Conservation (phyloP, 1,140 invertebrate species). For the Chironomus tepperi region DNA sequence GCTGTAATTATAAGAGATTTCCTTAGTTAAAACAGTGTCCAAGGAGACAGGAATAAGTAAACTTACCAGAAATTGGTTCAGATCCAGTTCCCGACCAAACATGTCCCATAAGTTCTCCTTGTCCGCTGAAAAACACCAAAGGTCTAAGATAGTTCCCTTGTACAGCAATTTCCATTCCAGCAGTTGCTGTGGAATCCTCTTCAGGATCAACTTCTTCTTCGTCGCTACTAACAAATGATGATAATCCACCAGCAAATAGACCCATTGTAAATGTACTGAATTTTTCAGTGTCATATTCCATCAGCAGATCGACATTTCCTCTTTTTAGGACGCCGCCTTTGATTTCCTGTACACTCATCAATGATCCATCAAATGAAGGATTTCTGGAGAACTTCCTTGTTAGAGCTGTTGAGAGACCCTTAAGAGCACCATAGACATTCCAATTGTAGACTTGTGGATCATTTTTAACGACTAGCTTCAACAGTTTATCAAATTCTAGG, state of each 20-base stretch:
- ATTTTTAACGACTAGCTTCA: constrained; percentile 39
- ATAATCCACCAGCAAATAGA: constrained; percentile 70
- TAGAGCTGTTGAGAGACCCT: constrained; percentile 60
- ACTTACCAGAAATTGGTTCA: constrained; percentile 54
- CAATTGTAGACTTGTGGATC: constrained; percentile 47
- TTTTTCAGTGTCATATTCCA: constrained; percentile 45
- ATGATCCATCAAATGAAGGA: constrained; percentile 54
- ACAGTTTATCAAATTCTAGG: constrained; percentile 39
- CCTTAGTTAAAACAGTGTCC: no score
- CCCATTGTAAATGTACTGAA: constrained; percentile 54
- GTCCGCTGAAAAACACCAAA: constrained; percentile 75
- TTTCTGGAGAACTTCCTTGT: constrained; percentile 50
- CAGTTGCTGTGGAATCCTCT: constrained; percentile 56
- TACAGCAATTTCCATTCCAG: constrained; percentile 75
- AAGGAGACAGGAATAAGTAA: no score
- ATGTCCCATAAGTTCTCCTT: constrained; percentile 79
- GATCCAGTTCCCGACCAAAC: constrained; percentile 79
- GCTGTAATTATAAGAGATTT: constrained; percentile 38
- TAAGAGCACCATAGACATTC: constrained; percentile 17
- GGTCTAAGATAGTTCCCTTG: constrained; percentile 70
- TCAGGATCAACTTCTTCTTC: constrained; percentile 40
- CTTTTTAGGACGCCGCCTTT: constrained; percentile 63
- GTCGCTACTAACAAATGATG: constrained; percentile 50
- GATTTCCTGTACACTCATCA: constrained; percentile 68
- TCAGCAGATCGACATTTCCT: constrained; percentile 61